Evolutionary conservation across 2,888 invertebrate genomes (phyloP).

Genomic region (Chromoteleia sp.): DNA sequence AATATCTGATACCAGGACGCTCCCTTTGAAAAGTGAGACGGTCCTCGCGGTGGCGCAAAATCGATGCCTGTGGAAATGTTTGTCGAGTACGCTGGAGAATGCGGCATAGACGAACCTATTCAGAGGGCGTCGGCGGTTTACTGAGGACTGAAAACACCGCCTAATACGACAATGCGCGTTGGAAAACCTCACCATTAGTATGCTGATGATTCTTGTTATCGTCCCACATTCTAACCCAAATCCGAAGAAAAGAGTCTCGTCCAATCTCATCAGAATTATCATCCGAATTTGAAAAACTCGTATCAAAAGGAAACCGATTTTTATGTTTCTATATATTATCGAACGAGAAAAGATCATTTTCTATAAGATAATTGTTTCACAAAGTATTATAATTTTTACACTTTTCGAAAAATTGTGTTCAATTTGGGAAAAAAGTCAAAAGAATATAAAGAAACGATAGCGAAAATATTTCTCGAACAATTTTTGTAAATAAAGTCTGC

Average conservation of each 20-base stretch:
- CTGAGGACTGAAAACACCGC: constrained; percentile 51
- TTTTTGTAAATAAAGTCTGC: no score
- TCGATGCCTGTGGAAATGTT: constrained; percentile 63
- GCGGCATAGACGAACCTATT: constrained; percentile 61
- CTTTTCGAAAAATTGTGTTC: no score
- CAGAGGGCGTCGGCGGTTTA: constrained; percentile 57
- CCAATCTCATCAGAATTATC: constrained; percentile 52
- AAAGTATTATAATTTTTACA: no score
- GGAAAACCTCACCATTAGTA: constrained; percentile 62
- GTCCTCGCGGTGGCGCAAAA: constrained; percentile 48
- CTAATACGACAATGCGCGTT: constrained; percentile 53
- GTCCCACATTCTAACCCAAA: constrained; percentile 52
- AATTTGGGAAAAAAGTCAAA: no score
- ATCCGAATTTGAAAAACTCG: constrained; percentile 30
- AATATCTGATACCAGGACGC: constrained; percentile 46
- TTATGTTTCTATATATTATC: no score
- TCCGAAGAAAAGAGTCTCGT: constrained; percentile 15
- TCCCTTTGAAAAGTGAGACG: constrained; percentile 56
- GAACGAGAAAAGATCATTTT: no score
- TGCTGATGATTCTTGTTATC: constrained; percentile 65
- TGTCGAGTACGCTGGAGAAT: constrained; percentile 59
- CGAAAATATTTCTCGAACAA: no score
- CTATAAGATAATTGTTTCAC: no score
- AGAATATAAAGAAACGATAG: no score
- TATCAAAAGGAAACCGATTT: background rate